phyloP scores from a whole-genome alignment of 2,113 vertebrate genomes.

The Poeciliopsis occidentalis region DNA sequence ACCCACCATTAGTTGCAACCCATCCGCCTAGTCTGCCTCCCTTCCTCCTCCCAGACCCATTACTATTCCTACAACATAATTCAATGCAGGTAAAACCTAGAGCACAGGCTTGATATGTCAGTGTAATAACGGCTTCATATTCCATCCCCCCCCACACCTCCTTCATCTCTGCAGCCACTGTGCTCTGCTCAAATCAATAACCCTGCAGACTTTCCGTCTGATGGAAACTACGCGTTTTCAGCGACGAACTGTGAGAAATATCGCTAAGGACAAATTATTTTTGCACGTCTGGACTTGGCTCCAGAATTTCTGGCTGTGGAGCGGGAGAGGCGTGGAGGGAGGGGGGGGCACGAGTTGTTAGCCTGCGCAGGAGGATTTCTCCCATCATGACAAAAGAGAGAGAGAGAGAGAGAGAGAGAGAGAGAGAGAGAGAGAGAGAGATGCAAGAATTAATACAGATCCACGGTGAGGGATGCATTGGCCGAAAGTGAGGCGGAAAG shows the following conservation, averaged over 20 bases:
- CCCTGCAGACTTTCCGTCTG: constrained; percentile 20
- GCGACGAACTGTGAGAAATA: constrained; percentile 21
- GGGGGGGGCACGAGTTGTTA: too few species aligned
- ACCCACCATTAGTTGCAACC: constrained; percentile 23
- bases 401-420: not conserved
- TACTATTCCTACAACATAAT: constrained; percentile 72
- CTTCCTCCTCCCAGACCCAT: constrained; percentile 72
- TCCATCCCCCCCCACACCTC: constrained; percentile 24
- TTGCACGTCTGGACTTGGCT: constrained; percentile 15
- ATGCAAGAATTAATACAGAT: constrained; percentile 45
- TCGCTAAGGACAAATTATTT: constrained; percentile 33
- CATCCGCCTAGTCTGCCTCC: constrained; percentile 46
- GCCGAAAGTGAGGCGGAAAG: constrained; percentile 48
- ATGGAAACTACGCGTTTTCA: constrained; percentile 19
- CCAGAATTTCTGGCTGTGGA: constrained; percentile 11
- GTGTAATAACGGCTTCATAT: constrained; percentile 59
- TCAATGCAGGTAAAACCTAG: constrained; percentile 62
- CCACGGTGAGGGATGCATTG: constrained; percentile 40
- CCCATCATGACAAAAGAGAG: constrained; percentile 28
- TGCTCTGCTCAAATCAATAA: constrained; percentile 51
- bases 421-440: constrained; percentile 3
- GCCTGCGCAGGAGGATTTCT: constrained; percentile 50
- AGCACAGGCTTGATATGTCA: constrained; percentile 36
- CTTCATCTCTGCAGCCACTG: constrained; percentile 32
- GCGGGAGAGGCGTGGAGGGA: too few species aligned